Percentiles rank a stretch among this genome's conserved stretches.
phyloP scores from a whole-genome alignment of 1,140 invertebrate genomes.

The Lepidotrigona ventralis region DNA sequence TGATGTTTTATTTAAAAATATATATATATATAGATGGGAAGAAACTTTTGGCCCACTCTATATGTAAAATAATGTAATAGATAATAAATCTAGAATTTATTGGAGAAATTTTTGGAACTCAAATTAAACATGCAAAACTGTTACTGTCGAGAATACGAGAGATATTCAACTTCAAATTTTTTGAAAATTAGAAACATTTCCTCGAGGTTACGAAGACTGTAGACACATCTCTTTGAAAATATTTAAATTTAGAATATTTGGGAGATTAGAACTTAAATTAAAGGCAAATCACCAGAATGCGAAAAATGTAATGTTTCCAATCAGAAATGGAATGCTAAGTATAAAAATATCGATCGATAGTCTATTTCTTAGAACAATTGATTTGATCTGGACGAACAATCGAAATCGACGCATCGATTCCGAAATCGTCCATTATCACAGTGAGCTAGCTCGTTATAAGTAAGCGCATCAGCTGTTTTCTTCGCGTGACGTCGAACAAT shows the following conservation, averaged over 20 bases:
- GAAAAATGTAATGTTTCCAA: no score
- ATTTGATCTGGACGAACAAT: background rate
- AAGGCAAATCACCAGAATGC: no score
- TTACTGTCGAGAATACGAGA: background rate
- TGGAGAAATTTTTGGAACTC: background rate
- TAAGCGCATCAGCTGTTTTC: conserved; percentile 44
- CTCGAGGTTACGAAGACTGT: background rate
- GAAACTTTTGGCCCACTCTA: no score
- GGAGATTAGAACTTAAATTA: no score
- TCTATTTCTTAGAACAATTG: background rate
- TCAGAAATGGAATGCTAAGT: no score
- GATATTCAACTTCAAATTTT: background rate
- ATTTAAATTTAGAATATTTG: background rate
- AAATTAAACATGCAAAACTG: background rate
- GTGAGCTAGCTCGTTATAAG: conserved; percentile 14
- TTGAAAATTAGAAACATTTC: background rate
- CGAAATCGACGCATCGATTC: background rate
- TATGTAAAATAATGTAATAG: no score
- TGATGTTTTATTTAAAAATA: no score
- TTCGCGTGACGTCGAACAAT: conserved; percentile 55
- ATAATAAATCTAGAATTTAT: no score
- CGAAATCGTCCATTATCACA: conserved; percentile 4
- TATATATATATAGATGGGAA: no score
- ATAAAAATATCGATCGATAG: no score
- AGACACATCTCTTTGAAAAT: background rate